Conservation (phyloP, 2,888 invertebrate species). For the Epirrita christyi region DNA sequence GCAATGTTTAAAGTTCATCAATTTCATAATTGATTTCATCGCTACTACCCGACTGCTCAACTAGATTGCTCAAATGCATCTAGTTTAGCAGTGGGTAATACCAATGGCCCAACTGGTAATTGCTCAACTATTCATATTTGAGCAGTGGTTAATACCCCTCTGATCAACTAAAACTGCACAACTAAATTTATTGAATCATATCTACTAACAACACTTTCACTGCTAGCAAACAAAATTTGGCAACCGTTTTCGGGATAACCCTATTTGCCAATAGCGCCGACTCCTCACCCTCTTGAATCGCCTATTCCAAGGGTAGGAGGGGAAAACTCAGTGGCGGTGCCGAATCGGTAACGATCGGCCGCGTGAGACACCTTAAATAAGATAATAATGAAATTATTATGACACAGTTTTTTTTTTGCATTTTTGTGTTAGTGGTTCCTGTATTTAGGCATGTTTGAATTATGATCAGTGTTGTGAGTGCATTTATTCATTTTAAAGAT, state of each 20-base stretch:
- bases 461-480: constrained; percentile 3
- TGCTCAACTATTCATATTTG: no score
- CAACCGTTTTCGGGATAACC: constrained; percentile 13
- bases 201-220: no score
- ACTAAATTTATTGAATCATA: no score
- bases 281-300: constrained; percentile 39
- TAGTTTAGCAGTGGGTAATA: no score
- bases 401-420: neutral
- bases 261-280: constrained; percentile 19
- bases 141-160: no score
- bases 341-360: constrained; percentile 42
- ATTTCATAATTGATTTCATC: no score
- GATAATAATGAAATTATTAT: constrained; percentile 7
- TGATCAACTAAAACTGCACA: no score
- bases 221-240: neutral
- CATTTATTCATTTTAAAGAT: neutral
- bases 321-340: constrained; percentile 55
- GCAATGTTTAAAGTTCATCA: no score
- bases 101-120: no score
- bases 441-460: neutral
- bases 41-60: no score
- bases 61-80: no score
- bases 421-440: constrained; percentile 13
- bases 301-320: constrained; percentile 36
- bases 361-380: constrained; percentile 28